phyloP scores from a whole-genome alignment of 2,797 vertebrate species.

The Distichodus sexfasciatus region DNA sequence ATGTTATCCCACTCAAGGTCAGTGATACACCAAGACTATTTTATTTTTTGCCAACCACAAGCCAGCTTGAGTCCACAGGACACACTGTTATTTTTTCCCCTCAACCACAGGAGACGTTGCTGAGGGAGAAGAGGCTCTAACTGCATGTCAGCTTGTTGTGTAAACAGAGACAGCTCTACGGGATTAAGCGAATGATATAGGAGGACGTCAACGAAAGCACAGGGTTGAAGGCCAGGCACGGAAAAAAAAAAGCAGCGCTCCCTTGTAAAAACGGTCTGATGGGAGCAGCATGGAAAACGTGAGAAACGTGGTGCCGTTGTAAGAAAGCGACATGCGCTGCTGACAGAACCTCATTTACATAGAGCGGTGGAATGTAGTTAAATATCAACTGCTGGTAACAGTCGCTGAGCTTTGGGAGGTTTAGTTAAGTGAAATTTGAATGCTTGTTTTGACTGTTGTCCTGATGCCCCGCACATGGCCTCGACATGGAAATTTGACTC shows the following conservation, averaged over 20 bases:
- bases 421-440: neutral
- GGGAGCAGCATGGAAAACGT: neutral
- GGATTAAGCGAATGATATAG: neutral
- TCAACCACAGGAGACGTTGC: neutral
- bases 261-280: neutral
- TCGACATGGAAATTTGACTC: no score
- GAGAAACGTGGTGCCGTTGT: neutral
- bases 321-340: no score
- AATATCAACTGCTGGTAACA: neutral
- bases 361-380: neutral
- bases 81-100: neutral
- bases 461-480: neutral
- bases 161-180: slow-evolving; percentile 15
- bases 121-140: neutral
- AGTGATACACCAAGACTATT: neutral
- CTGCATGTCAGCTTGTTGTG: neutral
- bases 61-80: neutral
- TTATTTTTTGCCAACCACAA: neutral
- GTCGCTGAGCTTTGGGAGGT: neutral
- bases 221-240: neutral
- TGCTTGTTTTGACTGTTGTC: neutral
- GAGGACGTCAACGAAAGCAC: neutral
- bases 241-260: neutral
- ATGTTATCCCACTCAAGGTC: neutral
- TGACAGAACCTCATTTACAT: neutral